Evolutionary conservation across 2,888 invertebrate species (phyloP), one percentile per base, ranked within the genome.

Genomic region (Crepidodera aurea): DNA sequence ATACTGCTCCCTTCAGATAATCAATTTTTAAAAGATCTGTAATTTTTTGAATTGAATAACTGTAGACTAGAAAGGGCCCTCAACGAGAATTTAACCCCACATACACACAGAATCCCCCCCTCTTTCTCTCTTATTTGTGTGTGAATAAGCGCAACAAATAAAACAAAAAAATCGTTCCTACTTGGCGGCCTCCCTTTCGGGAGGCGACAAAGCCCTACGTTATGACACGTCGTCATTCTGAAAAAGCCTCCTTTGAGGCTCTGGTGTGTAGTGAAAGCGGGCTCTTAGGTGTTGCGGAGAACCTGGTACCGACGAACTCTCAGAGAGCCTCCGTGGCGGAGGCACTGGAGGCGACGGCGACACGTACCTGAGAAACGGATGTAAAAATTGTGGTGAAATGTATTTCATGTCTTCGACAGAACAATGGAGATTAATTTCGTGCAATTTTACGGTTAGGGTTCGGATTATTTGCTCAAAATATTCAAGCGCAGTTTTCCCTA

Each of bases 211-310:
- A 46, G 60, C 59, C 63, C 62, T 66, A 58, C 67, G 78, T 77
- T 78, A 80, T 73, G 78, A 79, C 54, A 78, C 71, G 68, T 80
- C 79, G 67, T 75, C 77, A 70, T 77, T 77, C 51, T 83, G 82
- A 74, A 83, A 84, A 65, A 84, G 79, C 70, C 85, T 82, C 64
- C 86, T 75, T 71, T 85, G 86, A 46, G 85, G 85, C 75, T 86
- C 85, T 15, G 86, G 86, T 39, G 86, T 86, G 70, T 86, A 85
- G 70, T 84, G 84, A 64, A 86, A 85, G 65, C 88, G 85, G 12
- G 89, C 85, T 65, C 88, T 84, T 59, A 88, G 82, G 73, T 88
- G 87, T 69, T 86, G 89, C 12, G 90, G 90, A 53, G 89, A 89
- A 42, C 89, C 89, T 16, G 90, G 89, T 58, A 89, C 88, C 25